Evolutionary conservation across 2,797 vertebrate species (phyloP), one percentile per base, ranked within the genome.

Genomic region (Sebastolobus altivelis): DNA sequence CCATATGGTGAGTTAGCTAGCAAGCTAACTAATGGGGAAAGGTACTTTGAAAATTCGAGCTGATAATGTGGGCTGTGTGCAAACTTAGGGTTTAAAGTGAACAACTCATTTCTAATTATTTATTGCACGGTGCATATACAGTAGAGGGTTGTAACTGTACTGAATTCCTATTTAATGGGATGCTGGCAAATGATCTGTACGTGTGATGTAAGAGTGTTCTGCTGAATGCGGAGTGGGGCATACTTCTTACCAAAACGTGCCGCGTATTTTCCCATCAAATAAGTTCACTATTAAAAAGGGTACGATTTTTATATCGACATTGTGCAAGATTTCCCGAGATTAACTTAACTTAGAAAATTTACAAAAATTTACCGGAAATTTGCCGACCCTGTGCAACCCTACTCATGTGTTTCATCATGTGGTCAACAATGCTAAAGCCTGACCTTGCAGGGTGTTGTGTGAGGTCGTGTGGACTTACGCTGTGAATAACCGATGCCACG

Each of bases 401-500:
- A 25, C 6, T 22, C n/a, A n/a, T 35, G 72, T 5, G 65, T 65
- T 87, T 22, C 6, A 75, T 80, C 75, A 65, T 81, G 83, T 33
- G 85, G 58, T 37, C 0, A 22, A 27, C 1, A 8, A 16, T 8
- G 11, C 49, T 52, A 22, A 13, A 65, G 62, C 35, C 27, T 52
- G 82, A 89, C 54, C 69, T 27, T 43, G 54, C 2, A n/a, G 43
- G 3, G 27, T 69, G 63, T 40, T 83, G 38, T 56, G 55, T 59
- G 78, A 1, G 5, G 18, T 3, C 10, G 33, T 38, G 67, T 67
- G 61, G 49, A 95, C 95, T 96, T 91, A 96, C 95, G 14, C 84
- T 86, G 74, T 92, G 91, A 84, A 88, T 72, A 72, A 89, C 93
- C 13, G 94, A 93, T 70, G 91, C 81, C 87, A 92, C 79, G 25